phyloP scores from a whole-genome alignment of 2,113 vertebrate genomes.

The Protobothrops mucrosquamatus region DNA sequence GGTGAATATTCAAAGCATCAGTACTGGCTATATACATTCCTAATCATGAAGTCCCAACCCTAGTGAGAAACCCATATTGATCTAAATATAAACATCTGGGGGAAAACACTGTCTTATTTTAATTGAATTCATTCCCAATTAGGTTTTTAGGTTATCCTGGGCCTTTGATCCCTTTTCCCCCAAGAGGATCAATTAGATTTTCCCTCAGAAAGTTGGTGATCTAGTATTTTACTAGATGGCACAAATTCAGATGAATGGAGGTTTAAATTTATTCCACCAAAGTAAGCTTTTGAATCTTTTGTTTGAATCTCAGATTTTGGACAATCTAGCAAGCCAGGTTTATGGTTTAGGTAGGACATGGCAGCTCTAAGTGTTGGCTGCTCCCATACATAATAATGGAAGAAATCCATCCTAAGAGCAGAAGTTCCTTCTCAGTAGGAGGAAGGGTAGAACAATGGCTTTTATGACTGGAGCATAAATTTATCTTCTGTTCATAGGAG shows the following conservation, averaged over 20 bases:
- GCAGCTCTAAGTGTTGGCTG: not conserved
- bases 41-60: not conserved
- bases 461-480: not conserved
- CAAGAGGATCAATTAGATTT: not conserved
- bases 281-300: not conserved
- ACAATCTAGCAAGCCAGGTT: not conserved
- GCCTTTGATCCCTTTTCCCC: not conserved
- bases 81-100: not conserved
- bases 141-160: not conserved
- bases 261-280: not conserved
- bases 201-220: not conserved
- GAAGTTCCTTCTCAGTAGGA: not conserved
- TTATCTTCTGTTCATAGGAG: not conserved
- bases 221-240: not conserved
- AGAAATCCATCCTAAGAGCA: not conserved
- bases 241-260: not conserved
- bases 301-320: not conserved
- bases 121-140: not conserved
- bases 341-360: not conserved
- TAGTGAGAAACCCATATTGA: not conserved
- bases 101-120: not conserved
- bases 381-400: not conserved
- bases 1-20: not conserved
- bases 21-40: not conserved
- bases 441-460: not conserved